phyloP scores from a whole-genome alignment of 2,113 vertebrate species.

The Acanthochromis polyacanthus region DNA sequence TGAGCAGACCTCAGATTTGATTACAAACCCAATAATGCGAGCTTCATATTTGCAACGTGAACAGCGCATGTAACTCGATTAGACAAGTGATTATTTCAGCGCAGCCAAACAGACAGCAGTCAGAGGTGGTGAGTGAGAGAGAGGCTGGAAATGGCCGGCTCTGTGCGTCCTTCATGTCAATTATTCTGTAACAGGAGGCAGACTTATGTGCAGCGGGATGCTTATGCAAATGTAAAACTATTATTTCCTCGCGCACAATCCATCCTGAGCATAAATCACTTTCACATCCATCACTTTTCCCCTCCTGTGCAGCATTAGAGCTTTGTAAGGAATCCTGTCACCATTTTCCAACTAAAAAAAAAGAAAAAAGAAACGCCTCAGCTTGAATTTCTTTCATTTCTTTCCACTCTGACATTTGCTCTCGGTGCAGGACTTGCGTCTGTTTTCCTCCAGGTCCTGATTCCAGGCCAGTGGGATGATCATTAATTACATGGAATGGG shows the following conservation, averaged over 20 bases:
- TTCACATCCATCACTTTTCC: slow-evolving; percentile 43
- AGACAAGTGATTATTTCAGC: slow-evolving; percentile 67
- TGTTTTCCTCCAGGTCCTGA: slow-evolving; percentile 64
- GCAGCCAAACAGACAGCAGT: slow-evolving; percentile 41
- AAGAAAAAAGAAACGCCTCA: slow-evolving; percentile 31
- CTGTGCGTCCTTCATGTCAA: slow-evolving; percentile 24
- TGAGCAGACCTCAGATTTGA: slow-evolving; percentile 74
- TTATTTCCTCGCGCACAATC: slow-evolving; percentile 26
- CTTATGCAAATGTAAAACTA: slow-evolving; percentile 51
- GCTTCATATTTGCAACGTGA: slow-evolving; percentile 70
- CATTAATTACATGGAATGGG: slow-evolving; percentile 83
- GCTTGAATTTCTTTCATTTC: slow-evolving; percentile 41
- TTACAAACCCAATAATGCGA: slow-evolving; percentile 78
- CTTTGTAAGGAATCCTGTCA: slow-evolving; percentile 26
- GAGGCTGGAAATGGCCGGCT: neutral
- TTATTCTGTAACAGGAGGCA: slow-evolving; percentile 24
- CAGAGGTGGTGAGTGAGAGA: slow-evolving; percentile 37
- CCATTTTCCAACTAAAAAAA: slow-evolving; percentile 47
- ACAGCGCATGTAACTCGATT: slow-evolving; percentile 62
- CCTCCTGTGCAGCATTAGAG: neutral
- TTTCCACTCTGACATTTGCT: slow-evolving; percentile 61
- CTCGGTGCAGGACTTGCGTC: slow-evolving; percentile 43
- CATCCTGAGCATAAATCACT: slow-evolving; percentile 44
- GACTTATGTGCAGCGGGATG: slow-evolving; percentile 6
- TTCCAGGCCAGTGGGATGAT: slow-evolving; percentile 74